phyloP scores from a whole-genome alignment of 1,140 invertebrate genomes.

The Rhopalosiphum padi region DNA sequence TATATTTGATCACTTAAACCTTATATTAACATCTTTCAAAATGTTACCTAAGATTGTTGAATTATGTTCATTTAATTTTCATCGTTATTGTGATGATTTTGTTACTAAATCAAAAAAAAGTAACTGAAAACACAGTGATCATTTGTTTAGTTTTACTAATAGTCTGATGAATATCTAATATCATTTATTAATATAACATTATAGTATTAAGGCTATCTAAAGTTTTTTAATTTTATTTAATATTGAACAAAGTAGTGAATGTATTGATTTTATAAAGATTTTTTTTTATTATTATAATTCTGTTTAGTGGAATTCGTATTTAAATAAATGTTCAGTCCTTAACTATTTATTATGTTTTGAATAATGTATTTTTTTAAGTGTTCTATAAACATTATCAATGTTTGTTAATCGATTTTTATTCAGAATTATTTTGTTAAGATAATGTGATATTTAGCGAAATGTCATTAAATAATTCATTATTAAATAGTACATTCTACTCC shows the following conservation, averaged over 20 bases:
- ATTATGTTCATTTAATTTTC: not conserved
- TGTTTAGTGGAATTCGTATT: not conserved
- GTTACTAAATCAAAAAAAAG: not conserved
- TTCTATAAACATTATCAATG: too few relatives aligned
- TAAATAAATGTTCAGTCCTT: not conserved
- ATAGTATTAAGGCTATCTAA: not conserved
- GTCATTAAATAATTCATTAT: too few relatives aligned
- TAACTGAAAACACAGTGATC: not conserved
- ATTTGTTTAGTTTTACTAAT: not conserved
- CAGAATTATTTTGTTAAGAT: too few relatives aligned
- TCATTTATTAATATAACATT: not conserved
- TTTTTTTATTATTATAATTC: not conserved
- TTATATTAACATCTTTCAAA: too few relatives aligned
- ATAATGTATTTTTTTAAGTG: too few relatives aligned
- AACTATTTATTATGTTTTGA: not conserved
- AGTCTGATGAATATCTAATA: not conserved
- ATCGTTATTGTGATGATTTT: not conserved
- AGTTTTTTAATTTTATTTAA: constrained; percentile 1
- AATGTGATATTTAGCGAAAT: too few relatives aligned
- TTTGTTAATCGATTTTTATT: too few relatives aligned
- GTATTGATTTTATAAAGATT: not conserved
- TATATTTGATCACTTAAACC: too few relatives aligned
- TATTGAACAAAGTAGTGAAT: not conserved
- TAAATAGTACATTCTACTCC: too few relatives aligned
- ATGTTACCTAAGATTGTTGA: not conserved